Evolutionary conservation across 2,113 vertebrate genomes (phyloP).

Genomic region (Eptesicus fuscus): DNA sequence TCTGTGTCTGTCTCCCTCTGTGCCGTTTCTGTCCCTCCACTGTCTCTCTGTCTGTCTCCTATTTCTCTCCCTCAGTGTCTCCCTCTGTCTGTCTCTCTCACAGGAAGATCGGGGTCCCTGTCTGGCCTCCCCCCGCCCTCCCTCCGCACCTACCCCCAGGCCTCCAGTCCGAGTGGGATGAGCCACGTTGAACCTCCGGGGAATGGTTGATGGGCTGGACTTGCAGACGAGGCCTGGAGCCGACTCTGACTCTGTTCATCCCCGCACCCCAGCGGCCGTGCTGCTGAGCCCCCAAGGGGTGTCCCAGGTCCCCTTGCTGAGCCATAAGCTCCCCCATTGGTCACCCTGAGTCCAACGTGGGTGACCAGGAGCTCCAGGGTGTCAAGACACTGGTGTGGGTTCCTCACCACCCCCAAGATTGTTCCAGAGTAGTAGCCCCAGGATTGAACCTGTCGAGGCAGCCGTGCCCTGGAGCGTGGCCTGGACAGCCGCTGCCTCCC

Average conservation of each 20-base stretch:
- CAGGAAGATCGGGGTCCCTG: not conserved
- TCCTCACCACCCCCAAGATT: not conserved
- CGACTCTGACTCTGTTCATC: not conserved
- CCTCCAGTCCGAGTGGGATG: not conserved
- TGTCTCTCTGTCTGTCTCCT: not conserved
- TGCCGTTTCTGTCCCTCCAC: not conserved
- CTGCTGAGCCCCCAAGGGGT: not conserved
- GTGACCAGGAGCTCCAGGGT: not conserved
- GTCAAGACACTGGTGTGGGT: not conserved
- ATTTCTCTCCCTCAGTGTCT: not conserved
- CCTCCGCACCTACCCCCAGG: not conserved
- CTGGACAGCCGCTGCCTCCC: not conserved
- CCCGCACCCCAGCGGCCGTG: rapidly evolving
- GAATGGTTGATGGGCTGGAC: not conserved
- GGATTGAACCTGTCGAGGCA: not conserved
- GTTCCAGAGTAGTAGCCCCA: not conserved
- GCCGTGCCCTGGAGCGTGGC: not conserved
- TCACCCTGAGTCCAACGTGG: not conserved
- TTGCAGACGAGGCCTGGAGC: not conserved
- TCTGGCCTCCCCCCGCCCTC: not conserved
- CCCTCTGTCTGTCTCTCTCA: not conserved
- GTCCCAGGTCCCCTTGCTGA: not conserved
- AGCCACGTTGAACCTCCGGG: not conserved
- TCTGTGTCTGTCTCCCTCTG: not conserved
- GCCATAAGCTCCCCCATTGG: not conserved